A percentile compares a stretch with the other conserved stretches of the same genome.
Conservation (phyloP, 2,113 vertebrate genomes). For the Camelus bactrianus region DNA sequence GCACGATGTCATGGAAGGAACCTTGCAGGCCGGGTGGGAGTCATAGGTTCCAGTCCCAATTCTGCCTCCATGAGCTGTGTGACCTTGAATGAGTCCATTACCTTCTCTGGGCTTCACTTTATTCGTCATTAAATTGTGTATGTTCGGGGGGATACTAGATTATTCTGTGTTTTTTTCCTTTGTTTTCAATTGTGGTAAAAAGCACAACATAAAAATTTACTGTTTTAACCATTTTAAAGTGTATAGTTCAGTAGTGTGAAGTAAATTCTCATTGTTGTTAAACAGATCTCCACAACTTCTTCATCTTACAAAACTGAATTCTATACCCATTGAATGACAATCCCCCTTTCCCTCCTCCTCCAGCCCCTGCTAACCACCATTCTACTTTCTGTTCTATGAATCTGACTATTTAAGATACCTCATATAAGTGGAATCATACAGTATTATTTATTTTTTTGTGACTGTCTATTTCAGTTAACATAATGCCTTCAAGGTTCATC, state of each 20-base stretch:
- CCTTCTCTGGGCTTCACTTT: conserved; percentile 15
- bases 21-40: background rate
- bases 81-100: background rate
- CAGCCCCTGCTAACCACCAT: background rate
- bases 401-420: background rate
- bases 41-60: background rate
- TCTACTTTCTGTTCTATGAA: background rate
- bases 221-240: background rate
- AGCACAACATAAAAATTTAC: background rate
- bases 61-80: background rate
- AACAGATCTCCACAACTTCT: background rate
- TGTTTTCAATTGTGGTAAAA: background rate
- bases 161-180: background rate
- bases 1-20: background rate
- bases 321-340: background rate
- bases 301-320: background rate
- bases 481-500: background rate
- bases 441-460: background rate
- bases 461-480: background rate
- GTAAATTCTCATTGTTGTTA: background rate
- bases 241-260: background rate
- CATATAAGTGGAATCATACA: background rate
- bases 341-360: background rate
- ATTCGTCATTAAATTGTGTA: background rate
- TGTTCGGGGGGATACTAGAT: background rate